Evolutionary conservation across 2,113 vertebrate genomes (phyloP).

Genomic region (Phrynosoma platyrhinos): DNA sequence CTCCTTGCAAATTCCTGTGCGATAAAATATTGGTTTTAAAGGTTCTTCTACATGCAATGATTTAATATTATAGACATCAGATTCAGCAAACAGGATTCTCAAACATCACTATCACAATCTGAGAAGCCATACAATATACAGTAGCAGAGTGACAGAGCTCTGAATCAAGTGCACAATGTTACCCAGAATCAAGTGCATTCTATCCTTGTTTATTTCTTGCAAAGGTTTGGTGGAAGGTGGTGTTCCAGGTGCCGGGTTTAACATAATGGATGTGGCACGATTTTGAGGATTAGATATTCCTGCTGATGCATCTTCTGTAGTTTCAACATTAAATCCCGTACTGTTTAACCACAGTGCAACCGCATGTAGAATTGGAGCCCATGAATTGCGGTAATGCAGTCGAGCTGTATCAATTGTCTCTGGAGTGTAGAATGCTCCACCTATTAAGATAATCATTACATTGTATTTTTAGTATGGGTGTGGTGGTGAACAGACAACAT

Average conservation of each 20-base stretch:
- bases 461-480: not conserved
- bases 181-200: conserved; percentile 98
- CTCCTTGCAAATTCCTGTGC: not conserved
- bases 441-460: conserved; percentile 74
- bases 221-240: conserved; percentile 78
- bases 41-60: not conserved
- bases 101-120: not conserved
- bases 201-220: conserved; percentile 90
- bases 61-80: not conserved
- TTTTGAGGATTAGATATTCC: conserved; percentile 74
- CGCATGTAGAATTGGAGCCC: conserved; percentile 94
- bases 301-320: conserved; percentile 75
- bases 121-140: not conserved
- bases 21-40: not conserved
- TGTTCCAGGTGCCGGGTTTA: conserved; percentile 78
- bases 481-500: not conserved
- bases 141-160: not conserved
- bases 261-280: conserved; percentile 64
- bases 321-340: conserved; percentile 87
- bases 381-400: conserved; percentile 94
- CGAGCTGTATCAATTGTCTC: conserved; percentile 98
- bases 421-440: conserved; percentile 97
- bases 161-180: conserved; percentile 47
- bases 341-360: conserved; percentile 94
- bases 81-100: not conserved